Percentiles rank a stretch among this genome's conserved stretches.
Conservation (phyloP, 2,113 vertebrate genomes). For the Glareola pratincola region DNA sequence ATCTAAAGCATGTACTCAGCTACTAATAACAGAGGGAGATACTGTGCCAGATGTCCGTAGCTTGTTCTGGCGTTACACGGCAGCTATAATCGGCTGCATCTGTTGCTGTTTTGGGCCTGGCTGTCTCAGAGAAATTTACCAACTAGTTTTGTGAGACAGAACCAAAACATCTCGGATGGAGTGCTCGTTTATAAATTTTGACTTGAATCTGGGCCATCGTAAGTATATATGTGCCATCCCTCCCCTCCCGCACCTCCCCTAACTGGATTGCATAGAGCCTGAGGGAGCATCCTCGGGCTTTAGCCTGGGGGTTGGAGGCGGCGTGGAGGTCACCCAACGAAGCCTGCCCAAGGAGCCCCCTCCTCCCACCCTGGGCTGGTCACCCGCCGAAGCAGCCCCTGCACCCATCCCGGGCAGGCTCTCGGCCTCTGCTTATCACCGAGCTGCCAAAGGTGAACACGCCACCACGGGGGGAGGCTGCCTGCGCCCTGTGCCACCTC, state of each 20-base stretch:
- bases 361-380: not conserved
- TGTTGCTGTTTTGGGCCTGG: not conserved
- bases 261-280: rapidly evolving
- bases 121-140: rapidly evolving
- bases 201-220: not conserved
- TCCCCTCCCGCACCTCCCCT: not conserved
- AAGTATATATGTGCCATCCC: not conserved
- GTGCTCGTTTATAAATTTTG: not conserved
- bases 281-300: rapidly evolving
- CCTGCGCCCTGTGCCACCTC: not conserved
- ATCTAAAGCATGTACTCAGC: not conserved
- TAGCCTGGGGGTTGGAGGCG: not conserved
- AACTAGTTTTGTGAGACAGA: not conserved
- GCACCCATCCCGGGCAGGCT: not conserved
- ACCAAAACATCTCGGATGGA: not conserved
- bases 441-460: not conserved
- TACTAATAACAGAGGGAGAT: not conserved
- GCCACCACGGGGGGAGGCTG: rapidly evolving
- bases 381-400: not conserved
- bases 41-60: rapidly evolving
- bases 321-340: not conserved
- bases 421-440: rapidly evolving
- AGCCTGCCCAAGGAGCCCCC: not conserved
- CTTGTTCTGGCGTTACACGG: not conserved
- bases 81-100: not conserved